Conservation (phyloP, 2,888 invertebrate genomes). For the Drosophila monieri region DNA sequence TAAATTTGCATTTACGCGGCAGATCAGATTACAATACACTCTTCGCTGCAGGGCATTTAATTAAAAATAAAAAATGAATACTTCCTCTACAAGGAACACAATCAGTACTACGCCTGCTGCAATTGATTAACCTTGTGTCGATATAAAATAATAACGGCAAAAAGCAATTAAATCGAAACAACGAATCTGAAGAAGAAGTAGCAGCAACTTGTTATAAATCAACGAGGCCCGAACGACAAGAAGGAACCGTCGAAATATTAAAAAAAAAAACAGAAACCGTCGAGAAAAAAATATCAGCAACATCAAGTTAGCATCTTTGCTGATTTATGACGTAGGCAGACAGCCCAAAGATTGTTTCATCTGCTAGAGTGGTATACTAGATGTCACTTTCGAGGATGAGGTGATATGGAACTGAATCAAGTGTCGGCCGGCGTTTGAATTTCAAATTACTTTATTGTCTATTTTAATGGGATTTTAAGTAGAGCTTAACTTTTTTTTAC, state of each 20-base stretch:
- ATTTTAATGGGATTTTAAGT: not conserved
- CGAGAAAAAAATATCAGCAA: conserved; percentile 9
- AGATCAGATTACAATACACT: not conserved
- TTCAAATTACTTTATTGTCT: not conserved
- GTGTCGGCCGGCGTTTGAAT: not conserved
- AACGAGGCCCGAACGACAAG: conserved; percentile 38
- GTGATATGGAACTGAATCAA: conserved; percentile 9
- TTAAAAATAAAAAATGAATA: conserved; percentile 23
- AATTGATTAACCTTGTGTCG: conserved; percentile 63
- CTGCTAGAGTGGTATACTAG: conserved; percentile 12
- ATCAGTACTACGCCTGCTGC: conserved; percentile 34
- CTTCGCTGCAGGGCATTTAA: not conserved
- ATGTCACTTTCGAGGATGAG: conserved; percentile 33
- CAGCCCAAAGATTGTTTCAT: conserved; percentile 19
- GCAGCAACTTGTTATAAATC: conserved; percentile 73
- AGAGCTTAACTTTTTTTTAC: too few species aligned
- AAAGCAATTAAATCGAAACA: conserved; percentile 67
- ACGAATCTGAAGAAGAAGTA: conserved; percentile 50
- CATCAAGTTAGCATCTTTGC: conserved; percentile 6
- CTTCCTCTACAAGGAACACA: conserved; percentile 59
- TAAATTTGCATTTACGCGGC: conserved; percentile 10
- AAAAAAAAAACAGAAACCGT: not conserved
- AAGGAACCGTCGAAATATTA: conserved; percentile 32
- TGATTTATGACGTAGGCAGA: conserved; percentile 38
- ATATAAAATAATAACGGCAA: conserved; percentile 66